Evolutionary conservation across 2,888 invertebrate genomes (phyloP).

Genomic region (Drosophila ezoana): DNA sequence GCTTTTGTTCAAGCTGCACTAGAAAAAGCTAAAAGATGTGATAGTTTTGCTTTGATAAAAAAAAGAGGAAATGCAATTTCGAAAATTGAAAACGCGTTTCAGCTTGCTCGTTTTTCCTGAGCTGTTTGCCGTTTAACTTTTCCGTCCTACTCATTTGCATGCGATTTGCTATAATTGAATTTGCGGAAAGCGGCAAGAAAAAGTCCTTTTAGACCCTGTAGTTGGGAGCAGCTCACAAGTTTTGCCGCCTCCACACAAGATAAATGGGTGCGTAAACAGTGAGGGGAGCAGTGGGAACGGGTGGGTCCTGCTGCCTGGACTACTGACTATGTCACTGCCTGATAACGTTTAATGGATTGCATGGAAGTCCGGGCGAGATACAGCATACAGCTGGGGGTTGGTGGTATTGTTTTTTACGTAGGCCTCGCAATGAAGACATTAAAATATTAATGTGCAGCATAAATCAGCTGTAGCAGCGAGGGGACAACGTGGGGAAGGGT

Average conservation of each 20-base stretch:
- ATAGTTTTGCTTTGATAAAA: slow-evolving; percentile 16
- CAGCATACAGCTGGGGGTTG: slow-evolving; percentile 15
- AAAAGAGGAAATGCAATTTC: slow-evolving; percentile 62
- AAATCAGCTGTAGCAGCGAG: slow-evolving; percentile 53
- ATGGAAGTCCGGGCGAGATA: slow-evolving; percentile 31
- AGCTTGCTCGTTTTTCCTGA: slow-evolving; percentile 12
- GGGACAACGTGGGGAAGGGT: not conserved
- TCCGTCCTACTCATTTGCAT: slow-evolving; percentile 68
- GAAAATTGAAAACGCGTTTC: slow-evolving; percentile 65
- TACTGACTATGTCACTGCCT: slow-evolving; percentile 68
- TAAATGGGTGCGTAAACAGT: slow-evolving; percentile 56
- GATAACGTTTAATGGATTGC: slow-evolving; percentile 78
- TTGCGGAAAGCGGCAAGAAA: slow-evolving; percentile 48
- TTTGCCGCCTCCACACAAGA: slow-evolving; percentile 42
- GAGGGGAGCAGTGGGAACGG: not conserved
- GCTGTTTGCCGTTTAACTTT: slow-evolving; percentile 62
- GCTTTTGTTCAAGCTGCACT: slow-evolving; percentile 39
- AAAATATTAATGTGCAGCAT: slow-evolving; percentile 79
- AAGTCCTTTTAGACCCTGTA: slow-evolving; percentile 27
- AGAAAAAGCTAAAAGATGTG: slow-evolving; percentile 41
- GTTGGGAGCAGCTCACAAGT: slow-evolving; percentile 30
- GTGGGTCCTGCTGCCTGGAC: slow-evolving; percentile 34
- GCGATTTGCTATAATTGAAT: slow-evolving; percentile 74
- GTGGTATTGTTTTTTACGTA: slow-evolving; percentile 46
- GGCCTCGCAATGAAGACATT: slow-evolving; percentile 75